Percentiles rank a stretch among this genome's conserved stretches.
phyloP scores from a whole-genome alignment of 64 coral and sea anemone genomes.

The Montipora cactus region DNA sequence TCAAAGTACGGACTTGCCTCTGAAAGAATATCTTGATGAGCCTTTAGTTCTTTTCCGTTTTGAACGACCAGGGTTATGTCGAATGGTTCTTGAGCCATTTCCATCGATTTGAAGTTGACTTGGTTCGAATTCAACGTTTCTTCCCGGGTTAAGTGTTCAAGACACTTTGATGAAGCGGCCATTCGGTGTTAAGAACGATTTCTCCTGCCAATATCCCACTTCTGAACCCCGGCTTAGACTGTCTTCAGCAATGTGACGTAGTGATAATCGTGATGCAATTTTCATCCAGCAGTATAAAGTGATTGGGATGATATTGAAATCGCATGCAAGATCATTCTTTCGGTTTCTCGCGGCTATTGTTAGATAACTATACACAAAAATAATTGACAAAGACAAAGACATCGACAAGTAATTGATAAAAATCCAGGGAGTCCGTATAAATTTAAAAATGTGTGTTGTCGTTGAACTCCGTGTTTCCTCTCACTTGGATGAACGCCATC shows the following conservation, averaged over 20 bases:
- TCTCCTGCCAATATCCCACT: too few species aligned
- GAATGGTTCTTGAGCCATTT: not conserved
- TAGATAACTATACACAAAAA: not conserved
- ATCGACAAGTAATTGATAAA: not conserved
- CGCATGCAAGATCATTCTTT: not conserved
- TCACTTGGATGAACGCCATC: not conserved
- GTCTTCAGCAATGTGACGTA: not conserved
- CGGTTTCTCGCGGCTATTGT: not conserved
- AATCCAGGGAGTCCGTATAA: not conserved
- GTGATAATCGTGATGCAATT: not conserved
- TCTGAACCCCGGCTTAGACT: too few species aligned
- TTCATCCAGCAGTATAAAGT: not conserved
- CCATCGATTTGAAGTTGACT: not conserved
- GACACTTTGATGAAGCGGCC: not conserved
- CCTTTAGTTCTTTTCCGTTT: not conserved
- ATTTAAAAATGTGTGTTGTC: not conserved
- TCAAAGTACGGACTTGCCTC: constrained; percentile 23
- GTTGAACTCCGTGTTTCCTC: not conserved
- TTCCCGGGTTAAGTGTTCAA: not conserved
- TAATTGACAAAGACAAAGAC: not conserved
- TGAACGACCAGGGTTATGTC: not conserved
- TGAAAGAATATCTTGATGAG: not conserved
- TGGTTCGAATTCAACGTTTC: too few species aligned
- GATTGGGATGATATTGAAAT: not conserved
- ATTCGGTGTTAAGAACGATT: not conserved